These are phyloP conservation scores for Dromas ardeola DNA, from an alignment of 2,113 vertebrate genomes.

Conservation along the genomic window DNA sequence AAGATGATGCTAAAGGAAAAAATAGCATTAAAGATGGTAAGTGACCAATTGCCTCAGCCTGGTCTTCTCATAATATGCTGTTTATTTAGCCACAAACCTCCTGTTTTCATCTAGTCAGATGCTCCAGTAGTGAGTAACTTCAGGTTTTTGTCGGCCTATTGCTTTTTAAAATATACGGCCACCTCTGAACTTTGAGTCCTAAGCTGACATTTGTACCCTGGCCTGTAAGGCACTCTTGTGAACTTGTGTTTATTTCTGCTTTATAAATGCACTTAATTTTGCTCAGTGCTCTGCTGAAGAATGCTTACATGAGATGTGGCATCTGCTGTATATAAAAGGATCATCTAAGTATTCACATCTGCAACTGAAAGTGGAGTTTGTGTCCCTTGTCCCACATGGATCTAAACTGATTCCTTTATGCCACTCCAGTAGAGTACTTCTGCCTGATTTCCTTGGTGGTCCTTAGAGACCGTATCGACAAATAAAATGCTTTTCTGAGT, in stretches of 20 bases:
- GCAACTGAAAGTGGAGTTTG: neutral
- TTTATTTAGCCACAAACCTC: neutral
- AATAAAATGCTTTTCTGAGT: neutral
- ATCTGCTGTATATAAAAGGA: neutral
- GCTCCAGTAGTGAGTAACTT: neutral
- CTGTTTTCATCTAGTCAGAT: neutral
- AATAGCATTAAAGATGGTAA: constrained; percentile 86
- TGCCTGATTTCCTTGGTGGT: neutral
- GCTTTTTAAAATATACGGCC: neutral
- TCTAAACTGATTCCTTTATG: neutral
- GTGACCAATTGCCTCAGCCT: neutral
- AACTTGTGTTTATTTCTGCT: neutral
- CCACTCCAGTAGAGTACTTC: neutral
- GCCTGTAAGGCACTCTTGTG: neutral
- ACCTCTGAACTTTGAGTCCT: neutral
- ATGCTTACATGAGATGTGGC: neutral
- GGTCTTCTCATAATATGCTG: neutral
- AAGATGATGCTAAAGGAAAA: constrained; percentile 78
- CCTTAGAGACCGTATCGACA: neutral
- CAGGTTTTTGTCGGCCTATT: neutral
- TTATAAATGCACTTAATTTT: neutral
- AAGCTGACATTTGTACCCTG: neutral
- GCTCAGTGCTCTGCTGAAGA: neutral
- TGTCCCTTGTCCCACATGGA: neutral
- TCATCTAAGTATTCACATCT: neutral